A percentile compares a stretch with the other conserved stretches of the same genome.
phyloP scores from a whole-genome alignment of 2,888 invertebrate genomes.

The Lithophane semibrunnea region DNA sequence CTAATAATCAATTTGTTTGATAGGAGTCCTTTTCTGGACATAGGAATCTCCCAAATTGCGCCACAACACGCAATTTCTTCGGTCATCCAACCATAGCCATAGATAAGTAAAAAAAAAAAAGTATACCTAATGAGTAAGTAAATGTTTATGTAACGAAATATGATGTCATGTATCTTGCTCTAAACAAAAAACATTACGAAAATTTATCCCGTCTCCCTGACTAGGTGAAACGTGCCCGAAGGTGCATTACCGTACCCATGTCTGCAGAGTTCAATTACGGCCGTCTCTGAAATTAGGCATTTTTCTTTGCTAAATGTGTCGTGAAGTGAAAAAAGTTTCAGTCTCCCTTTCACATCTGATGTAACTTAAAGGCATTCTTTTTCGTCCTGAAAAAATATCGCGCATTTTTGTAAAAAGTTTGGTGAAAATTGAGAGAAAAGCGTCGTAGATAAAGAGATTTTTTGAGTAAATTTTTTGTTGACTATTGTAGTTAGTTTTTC shows the following conservation, averaged over 20 bases:
- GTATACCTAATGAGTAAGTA: no score
- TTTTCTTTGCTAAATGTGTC: conserved; percentile 69
- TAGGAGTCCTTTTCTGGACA: no score
- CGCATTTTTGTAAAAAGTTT: conserved; percentile 57
- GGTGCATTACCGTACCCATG: conserved; percentile 66
- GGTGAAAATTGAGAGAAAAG: conserved; percentile 46
- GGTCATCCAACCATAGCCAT: no score
- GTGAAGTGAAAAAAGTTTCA: conserved; percentile 66
- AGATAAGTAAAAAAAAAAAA: neutral
- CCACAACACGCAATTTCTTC: no score
- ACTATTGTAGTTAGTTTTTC: conserved; percentile 17
- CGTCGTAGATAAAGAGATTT: conserved; percentile 49
- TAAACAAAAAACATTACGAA: neutral
- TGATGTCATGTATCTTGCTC: neutral
- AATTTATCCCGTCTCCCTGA: conserved; percentile 19
- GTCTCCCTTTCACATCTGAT: conserved; percentile 45
- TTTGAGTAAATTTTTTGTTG: conserved; percentile 36
- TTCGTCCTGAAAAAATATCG: conserved; percentile 47
- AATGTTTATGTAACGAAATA: neutral
- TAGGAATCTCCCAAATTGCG: neutral
- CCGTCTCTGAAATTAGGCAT: conserved; percentile 67
- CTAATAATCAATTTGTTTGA: neutral
- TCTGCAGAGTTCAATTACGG: conserved; percentile 64
- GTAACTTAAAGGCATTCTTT: conserved; percentile 59
- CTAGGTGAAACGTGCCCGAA: conserved; percentile 62